These are phyloP conservation scores for Gasteruption jaculator DNA, from an alignment of 2,888 invertebrate genomes.

Conservation along the genomic window DNA sequence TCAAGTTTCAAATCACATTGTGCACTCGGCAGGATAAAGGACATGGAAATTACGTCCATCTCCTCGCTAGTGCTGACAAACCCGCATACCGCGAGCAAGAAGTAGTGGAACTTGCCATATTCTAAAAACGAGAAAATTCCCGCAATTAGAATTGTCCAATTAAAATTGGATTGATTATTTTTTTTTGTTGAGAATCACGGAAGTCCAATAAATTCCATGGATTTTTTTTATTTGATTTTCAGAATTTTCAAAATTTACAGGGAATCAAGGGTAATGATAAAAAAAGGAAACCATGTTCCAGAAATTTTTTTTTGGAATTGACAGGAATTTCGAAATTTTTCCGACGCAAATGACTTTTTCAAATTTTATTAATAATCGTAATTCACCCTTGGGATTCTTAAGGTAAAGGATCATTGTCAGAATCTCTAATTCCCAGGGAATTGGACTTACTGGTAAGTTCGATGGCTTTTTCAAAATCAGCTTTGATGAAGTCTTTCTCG, in stretches of 20 bases:
- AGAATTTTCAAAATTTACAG: no score
- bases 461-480: constrained; percentile 84
- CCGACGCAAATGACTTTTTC: no score
- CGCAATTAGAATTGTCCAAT: constrained; percentile 1
- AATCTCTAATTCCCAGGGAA: not conserved
- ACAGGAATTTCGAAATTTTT: no score
- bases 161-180: constrained; percentile 6
- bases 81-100: constrained; percentile 85
- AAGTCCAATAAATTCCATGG: no score
- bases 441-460: constrained; percentile 67
- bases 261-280: no score
- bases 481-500: constrained; percentile 60
- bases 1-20: constrained; percentile 86
- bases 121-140: constrained; percentile 51
- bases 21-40: constrained; percentile 89
- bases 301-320: no score
- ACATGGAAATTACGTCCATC: constrained; percentile 94
- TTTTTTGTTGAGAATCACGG: constrained; percentile 1
- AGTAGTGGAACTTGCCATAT: constrained; percentile 86
- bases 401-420: no score
- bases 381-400: no score
- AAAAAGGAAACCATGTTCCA: no score
- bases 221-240: no score
- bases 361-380: no score
- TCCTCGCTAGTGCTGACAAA: constrained; percentile 93